Percentiles rank a stretch among this genome's conserved stretches.
Conservation (phyloP, 2,888 invertebrate species). For the Dicranocentrus wangi region DNA sequence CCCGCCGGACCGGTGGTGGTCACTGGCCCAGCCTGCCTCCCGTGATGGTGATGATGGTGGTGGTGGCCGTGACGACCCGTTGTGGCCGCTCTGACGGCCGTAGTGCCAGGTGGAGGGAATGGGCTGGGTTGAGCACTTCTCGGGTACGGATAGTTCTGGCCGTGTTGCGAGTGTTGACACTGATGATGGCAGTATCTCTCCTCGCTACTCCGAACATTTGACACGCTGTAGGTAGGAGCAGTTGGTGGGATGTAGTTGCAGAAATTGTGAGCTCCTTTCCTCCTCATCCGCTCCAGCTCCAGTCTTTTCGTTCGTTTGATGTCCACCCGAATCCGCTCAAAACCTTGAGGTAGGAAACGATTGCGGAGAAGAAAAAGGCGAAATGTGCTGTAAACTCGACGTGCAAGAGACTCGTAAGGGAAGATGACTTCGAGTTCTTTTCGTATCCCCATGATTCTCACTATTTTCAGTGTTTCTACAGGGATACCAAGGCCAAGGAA, state of each 20-base stretch:
- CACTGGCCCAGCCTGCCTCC: constrained; percentile 24
- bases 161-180: constrained; percentile 49
- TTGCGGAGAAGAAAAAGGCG: constrained; percentile 65
- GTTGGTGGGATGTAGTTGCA: constrained; percentile 59
- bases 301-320: constrained; percentile 69
- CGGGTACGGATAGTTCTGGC: constrained; percentile 54
- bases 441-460: constrained; percentile 62
- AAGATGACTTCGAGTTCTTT: constrained; percentile 69
- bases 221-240: constrained; percentile 58
- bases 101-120: constrained; percentile 59
- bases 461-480: constrained; percentile 66
- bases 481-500: constrained; percentile 70
- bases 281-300: constrained; percentile 67
- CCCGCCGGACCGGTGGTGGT: constrained; percentile 30
- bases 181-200: constrained; percentile 53
- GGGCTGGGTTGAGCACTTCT: constrained; percentile 68
- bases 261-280: constrained; percentile 65
- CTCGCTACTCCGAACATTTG: constrained; percentile 41
- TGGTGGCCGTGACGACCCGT: constrained; percentile 41
- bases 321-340: constrained; percentile 67
- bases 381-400: constrained; percentile 68
- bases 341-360: constrained; percentile 65
- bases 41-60: constrained; percentile 48
- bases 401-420: constrained; percentile 68
- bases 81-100: constrained; percentile 20